These are phyloP conservation scores for Rattus rattus DNA, from an alignment of 2,113 vertebrate species.

Conservation along the genomic window DNA sequence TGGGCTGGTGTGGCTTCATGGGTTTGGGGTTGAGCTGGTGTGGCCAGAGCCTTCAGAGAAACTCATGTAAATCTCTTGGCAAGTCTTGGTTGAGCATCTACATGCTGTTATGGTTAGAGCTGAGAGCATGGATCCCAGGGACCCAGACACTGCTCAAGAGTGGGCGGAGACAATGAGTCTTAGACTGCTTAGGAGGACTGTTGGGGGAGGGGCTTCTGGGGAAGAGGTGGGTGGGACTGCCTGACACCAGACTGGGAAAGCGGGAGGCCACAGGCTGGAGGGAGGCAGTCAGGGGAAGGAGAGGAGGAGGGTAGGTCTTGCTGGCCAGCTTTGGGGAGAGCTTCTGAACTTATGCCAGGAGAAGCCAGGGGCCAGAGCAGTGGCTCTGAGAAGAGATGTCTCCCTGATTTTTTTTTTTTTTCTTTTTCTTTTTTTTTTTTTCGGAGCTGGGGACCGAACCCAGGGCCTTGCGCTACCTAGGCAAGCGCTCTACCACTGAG, in stretches of 20 bases:
- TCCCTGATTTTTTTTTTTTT: no score
- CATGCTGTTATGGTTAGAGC: background rate
- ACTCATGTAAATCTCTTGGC: background rate
- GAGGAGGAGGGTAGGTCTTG: background rate
- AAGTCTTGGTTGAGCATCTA: background rate
- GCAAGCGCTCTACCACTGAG: no score
- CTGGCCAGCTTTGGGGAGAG: background rate
- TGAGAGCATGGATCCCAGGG: background rate
- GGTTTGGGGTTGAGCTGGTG: background rate
- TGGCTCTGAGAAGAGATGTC: background rate
- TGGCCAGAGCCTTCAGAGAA: background rate
- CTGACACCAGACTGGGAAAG: background rate
- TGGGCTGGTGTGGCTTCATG: background rate
- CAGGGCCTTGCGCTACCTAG: no score
- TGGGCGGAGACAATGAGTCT: background rate
- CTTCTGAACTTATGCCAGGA: background rate
- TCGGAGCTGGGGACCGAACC: no score
- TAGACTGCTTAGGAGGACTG: background rate
- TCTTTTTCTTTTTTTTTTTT: no score
- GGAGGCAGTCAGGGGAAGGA: background rate
- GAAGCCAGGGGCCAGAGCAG: background rate
- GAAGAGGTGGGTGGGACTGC: no score
- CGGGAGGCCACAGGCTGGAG: background rate
- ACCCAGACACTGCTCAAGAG: background rate
- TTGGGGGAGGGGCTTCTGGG: background rate